These are phyloP conservation scores for Solea solea DNA, from an alignment of 2,113 vertebrate genomes.

Conservation along the genomic window DNA sequence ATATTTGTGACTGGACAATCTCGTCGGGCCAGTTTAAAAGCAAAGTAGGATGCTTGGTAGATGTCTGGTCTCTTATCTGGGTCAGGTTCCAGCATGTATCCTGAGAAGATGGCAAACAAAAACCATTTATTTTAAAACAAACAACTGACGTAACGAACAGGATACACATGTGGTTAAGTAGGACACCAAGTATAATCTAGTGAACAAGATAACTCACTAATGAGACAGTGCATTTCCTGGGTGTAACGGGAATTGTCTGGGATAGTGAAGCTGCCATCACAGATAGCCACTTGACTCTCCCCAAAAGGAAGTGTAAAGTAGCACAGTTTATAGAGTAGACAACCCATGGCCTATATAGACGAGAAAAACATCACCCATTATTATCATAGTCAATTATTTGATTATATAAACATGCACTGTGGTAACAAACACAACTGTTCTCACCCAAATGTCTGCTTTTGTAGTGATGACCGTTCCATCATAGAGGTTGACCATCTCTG, in stretches of 20 bases:
- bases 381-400: background rate
- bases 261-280: constrained; percentile 97
- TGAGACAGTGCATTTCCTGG: constrained; percentile 97
- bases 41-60: constrained; percentile 96
- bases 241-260: constrained; percentile 97
- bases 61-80: constrained; percentile 96
- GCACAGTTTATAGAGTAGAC: constrained; percentile 96
- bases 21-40: constrained; percentile 90
- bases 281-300: constrained; percentile 98
- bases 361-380: constrained; percentile 4
- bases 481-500: constrained; percentile 99
- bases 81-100: constrained; percentile 98
- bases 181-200: background rate
- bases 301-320: constrained; percentile 98
- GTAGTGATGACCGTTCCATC: constrained; percentile 94
- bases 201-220: constrained; percentile 86
- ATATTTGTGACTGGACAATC: constrained; percentile 92
- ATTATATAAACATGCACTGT: background rate
- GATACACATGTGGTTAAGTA: constrained; percentile 4
- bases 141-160: background rate
- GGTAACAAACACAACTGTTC: constrained; percentile 43
- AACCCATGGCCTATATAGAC: constrained; percentile 89
- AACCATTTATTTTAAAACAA: background rate
- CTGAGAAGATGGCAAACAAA: constrained; percentile 66
- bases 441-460: constrained; percentile 98